Evolutionary conservation across 2,113 vertebrate genomes (phyloP).

Genomic region (Neolamprologus sp.): DNA sequence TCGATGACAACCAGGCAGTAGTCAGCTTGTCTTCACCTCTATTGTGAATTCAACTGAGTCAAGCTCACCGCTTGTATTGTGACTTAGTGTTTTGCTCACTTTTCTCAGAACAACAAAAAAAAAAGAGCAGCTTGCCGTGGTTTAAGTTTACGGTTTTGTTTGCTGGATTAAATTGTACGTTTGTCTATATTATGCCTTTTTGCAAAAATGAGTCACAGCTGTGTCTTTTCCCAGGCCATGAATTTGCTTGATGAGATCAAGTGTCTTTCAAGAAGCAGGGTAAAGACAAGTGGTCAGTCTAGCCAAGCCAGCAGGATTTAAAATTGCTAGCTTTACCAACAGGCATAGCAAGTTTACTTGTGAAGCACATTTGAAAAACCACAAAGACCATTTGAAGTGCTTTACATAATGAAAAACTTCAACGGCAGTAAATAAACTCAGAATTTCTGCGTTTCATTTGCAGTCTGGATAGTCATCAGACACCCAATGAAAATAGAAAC

Average conservation of each 20-base stretch:
- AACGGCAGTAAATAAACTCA: background rate
- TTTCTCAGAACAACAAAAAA: background rate
- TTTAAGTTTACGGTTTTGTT: background rate
- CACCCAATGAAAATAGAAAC: background rate
- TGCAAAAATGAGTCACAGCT: background rate
- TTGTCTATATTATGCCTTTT: background rate
- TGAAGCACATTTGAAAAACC: background rate
- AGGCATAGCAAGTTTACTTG: background rate
- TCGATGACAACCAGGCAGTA: constrained; percentile 16
- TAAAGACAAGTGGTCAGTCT: background rate
- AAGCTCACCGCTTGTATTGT: background rate
- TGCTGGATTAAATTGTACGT: background rate
- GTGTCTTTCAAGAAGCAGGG: background rate
- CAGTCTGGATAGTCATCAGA: background rate
- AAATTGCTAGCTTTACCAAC: background rate
- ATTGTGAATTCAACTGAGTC: constrained; percentile 9
- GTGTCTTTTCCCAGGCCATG: background rate
- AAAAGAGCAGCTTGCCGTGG: background rate
- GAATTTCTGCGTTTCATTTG: background rate
- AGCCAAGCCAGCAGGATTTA: background rate
- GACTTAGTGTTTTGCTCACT: background rate
- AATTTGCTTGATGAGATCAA: background rate
- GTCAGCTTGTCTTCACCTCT: constrained; percentile 21
- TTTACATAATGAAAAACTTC: background rate
- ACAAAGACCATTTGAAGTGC: background rate